These are phyloP conservation scores for Melanostoma mellinum DNA, from an alignment of 2,888 invertebrate genomes.

Conservation along the genomic window DNA sequence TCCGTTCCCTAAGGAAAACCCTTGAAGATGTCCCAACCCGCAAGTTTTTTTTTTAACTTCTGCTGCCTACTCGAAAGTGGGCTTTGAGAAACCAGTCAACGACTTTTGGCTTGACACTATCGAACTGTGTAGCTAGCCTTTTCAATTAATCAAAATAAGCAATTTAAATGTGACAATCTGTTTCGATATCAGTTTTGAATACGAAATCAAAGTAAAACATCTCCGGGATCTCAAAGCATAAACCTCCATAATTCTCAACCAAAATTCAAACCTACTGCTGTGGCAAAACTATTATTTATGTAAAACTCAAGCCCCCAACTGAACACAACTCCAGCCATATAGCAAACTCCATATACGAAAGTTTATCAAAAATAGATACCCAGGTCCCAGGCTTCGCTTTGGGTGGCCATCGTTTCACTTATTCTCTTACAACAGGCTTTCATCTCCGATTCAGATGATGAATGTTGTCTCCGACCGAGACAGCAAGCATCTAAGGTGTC, in stretches of 20 bases:
- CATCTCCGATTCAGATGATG: constrained; percentile 68
- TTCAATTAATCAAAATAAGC: constrained; percentile 20
- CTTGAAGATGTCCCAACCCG: too few relatives aligned
- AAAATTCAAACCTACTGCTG: constrained; percentile 33
- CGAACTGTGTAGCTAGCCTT: not conserved
- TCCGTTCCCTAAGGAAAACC: too few relatives aligned
- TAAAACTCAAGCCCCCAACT: constrained; percentile 39
- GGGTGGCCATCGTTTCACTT: constrained; percentile 69
- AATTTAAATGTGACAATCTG: constrained; percentile 28
- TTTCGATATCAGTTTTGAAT: constrained; percentile 32
- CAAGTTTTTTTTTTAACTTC: too few relatives aligned
- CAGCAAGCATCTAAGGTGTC: constrained; percentile 61
- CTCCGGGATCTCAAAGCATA: constrained; percentile 29
- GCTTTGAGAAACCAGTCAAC: not conserved
- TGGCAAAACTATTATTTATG: constrained; percentile 43
- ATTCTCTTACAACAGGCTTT: constrained; percentile 57
- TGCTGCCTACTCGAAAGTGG: too few relatives aligned
- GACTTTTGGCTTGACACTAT: not conserved
- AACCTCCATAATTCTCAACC: constrained; percentile 33
- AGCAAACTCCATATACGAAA: constrained; percentile 12
- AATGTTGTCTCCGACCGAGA: constrained; percentile 53
- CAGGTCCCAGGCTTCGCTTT: constrained; percentile 44
- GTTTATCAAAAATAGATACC: constrained; percentile 33
- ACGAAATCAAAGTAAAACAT: constrained; percentile 21
- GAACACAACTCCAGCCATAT: constrained; percentile 6